These are phyloP conservation scores for Eulemur albifrons DNA, from an alignment of 2,797 vertebrate genomes.

Conservation along the genomic window DNA sequence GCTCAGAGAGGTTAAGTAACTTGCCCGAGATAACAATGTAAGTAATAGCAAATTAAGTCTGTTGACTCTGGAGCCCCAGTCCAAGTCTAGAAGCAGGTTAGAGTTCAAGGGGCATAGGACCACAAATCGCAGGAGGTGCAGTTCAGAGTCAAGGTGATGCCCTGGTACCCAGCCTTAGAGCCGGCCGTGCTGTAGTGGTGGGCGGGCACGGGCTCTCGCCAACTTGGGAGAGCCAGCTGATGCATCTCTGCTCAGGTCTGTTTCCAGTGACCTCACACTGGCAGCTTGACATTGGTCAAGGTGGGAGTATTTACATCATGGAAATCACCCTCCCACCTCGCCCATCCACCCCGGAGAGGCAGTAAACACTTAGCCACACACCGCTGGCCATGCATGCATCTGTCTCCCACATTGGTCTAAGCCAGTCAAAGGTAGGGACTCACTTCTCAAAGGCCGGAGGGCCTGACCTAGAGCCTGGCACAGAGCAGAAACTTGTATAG, in stretches of 20 bases:
- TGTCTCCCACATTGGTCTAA: not conserved
- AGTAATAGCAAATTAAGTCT: not conserved
- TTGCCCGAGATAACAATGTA: not conserved
- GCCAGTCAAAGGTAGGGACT: not conserved
- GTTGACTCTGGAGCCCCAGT: not conserved
- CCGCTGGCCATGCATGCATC: not conserved
- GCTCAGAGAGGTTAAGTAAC: conserved; percentile 10
- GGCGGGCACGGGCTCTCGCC: not conserved
- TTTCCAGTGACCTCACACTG: not conserved
- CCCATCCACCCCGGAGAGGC: not conserved
- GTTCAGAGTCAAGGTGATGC: not conserved
- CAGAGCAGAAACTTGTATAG: not conserved
- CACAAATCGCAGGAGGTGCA: not conserved
- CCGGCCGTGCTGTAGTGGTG: fast-evolving
- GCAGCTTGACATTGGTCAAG: not conserved
- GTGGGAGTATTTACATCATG: not conserved
- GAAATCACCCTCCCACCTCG: not conserved
- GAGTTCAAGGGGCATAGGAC: not conserved
- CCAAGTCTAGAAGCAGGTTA: not conserved
- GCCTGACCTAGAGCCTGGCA: not conserved
- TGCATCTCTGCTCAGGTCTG: not conserved
- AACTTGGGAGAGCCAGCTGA: fast-evolving
- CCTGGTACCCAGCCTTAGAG: not conserved
- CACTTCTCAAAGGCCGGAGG: not conserved
- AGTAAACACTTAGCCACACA: not conserved